Percentiles rank a stretch among this genome's conserved stretches.
Evolutionary conservation across 1,140 invertebrate genomes (phyloP).

Genomic region (Neotoxoptera formosana): DNA sequence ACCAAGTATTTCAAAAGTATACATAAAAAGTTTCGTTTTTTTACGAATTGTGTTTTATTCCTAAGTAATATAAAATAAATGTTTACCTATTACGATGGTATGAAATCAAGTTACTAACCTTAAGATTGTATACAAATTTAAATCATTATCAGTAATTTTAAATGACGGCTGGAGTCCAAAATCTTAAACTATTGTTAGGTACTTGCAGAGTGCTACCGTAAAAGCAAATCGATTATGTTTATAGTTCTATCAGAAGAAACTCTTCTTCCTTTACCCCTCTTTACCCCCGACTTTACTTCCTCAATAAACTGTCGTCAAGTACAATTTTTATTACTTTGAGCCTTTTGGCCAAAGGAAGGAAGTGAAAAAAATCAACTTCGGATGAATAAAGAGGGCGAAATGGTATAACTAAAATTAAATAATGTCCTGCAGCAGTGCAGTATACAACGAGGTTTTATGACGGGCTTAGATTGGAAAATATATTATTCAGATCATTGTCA

Average conservation of each 20-base stretch:
- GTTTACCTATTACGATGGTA: neutral
- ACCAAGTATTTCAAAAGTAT: neutral
- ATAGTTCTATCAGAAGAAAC: conserved; percentile 39
- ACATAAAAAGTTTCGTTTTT: conserved; percentile 9
- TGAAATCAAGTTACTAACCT: neutral
- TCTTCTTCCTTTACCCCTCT: neutral
- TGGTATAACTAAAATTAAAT: conserved; percentile 45
- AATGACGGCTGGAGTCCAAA: neutral
- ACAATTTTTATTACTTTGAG: conserved; percentile 51
- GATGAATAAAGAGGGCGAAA: conserved; percentile 23
- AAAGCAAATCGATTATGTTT: conserved; percentile 47
- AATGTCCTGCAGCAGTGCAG: neutral
- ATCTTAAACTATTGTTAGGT: neutral
- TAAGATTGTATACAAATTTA: neutral
- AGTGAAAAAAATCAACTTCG: conserved; percentile 27
- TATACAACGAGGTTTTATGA: neutral
- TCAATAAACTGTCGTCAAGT: conserved; percentile 31
- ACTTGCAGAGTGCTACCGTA: neutral
- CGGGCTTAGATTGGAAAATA: neutral
- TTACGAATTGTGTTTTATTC: neutral
- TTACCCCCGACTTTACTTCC: too few species aligned
- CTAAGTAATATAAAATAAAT: neutral
- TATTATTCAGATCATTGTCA: conserved; percentile 29
- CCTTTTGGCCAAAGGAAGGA: conserved; percentile 27
- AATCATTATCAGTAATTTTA: conserved; percentile 16